Percentiles rank a stretch among this genome's conserved stretches.
phyloP scores from a whole-genome alignment of 2,113 vertebrate species.

The Oxyura jamaicensis region DNA sequence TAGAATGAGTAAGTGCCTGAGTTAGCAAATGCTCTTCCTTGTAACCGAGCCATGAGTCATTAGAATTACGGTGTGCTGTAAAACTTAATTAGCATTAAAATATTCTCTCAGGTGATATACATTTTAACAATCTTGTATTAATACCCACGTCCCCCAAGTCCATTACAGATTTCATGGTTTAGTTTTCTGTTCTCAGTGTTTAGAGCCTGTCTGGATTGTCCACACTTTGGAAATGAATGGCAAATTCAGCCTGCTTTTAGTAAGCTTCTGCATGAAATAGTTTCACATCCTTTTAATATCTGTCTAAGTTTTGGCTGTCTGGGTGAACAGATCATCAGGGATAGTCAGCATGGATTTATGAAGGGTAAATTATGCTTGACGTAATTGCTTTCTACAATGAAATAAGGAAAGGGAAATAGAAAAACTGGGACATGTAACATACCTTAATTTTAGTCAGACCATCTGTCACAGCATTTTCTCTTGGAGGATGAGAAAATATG shows the following conservation, averaged over 20 bases:
- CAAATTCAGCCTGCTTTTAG: background rate
- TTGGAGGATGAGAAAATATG: conserved; percentile 5
- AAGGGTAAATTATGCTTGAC: conserved; percentile 25
- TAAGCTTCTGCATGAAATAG: conserved; percentile 27
- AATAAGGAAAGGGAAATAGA: conserved; percentile 9
- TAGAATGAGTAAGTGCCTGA: background rate
- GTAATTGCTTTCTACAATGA: background rate
- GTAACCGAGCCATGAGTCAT: conserved; percentile 38
- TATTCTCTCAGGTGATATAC: conserved; percentile 51
- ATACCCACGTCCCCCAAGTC: conserved; percentile 15
- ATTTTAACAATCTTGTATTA: conserved; percentile 50
- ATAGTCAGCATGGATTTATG: background rate
- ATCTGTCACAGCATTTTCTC: conserved; percentile 32
- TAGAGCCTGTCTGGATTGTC: background rate
- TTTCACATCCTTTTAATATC: conserved; percentile 2
- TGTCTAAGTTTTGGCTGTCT: conserved; percentile 30
- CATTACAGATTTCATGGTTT: conserved; percentile 28
- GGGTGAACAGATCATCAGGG: background rate
- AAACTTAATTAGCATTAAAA: conserved; percentile 51
- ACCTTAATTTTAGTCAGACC: conserved; percentile 25
- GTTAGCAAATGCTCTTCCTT: conserved; percentile 22
- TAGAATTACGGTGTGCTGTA: conserved; percentile 40
- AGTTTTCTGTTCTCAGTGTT: conserved; percentile 1
- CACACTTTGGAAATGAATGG: background rate
- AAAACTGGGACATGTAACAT: background rate